Conservation (phyloP, 2,888 invertebrate genomes). For the Phaonia tiefii region DNA sequence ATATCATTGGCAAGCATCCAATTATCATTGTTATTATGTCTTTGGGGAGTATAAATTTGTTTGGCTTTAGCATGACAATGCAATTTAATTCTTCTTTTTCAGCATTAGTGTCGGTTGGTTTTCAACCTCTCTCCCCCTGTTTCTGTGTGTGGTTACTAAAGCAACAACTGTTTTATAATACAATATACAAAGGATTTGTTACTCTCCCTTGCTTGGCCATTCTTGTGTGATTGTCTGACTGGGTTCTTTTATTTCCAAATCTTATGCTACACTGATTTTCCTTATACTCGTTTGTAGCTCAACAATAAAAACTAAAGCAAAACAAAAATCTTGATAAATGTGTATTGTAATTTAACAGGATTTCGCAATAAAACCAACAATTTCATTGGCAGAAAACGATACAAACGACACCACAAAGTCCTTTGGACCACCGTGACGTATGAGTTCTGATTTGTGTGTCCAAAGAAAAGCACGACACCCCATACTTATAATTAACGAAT, state of each 20-base stretch:
- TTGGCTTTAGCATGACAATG: constrained; percentile 54
- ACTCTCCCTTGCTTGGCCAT: neutral
- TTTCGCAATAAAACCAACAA: constrained; percentile 34
- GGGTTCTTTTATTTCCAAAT: constrained; percentile 11
- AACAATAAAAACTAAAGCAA: neutral
- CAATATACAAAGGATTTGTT: constrained; percentile 32
- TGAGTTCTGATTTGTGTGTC: too few relatives aligned
- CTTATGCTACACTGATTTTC: constrained; percentile 15
- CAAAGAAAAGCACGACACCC: too few relatives aligned
- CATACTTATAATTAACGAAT: too few relatives aligned
- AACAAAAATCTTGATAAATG: constrained; percentile 40
- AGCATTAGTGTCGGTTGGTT: constrained; percentile 36
- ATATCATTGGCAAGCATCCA: constrained; percentile 63
- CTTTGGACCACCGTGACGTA: too few relatives aligned
- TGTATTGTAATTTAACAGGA: constrained; percentile 37
- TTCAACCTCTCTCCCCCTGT: neutral
- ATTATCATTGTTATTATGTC: constrained; percentile 62
- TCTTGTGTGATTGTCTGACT: neutral
- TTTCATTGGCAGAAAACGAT: constrained; percentile 39
- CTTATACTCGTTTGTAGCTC: neutral
- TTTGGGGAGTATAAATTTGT: constrained; percentile 56
- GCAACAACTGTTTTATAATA: constrained; percentile 49
- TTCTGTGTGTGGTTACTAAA: constrained; percentile 21
- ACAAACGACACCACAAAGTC: too few relatives aligned
- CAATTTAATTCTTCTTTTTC: constrained; percentile 40